Base-by-base conservation (phyloP, 2,888 invertebrate genomes). In the Apocheima hispidaria region DNA sequence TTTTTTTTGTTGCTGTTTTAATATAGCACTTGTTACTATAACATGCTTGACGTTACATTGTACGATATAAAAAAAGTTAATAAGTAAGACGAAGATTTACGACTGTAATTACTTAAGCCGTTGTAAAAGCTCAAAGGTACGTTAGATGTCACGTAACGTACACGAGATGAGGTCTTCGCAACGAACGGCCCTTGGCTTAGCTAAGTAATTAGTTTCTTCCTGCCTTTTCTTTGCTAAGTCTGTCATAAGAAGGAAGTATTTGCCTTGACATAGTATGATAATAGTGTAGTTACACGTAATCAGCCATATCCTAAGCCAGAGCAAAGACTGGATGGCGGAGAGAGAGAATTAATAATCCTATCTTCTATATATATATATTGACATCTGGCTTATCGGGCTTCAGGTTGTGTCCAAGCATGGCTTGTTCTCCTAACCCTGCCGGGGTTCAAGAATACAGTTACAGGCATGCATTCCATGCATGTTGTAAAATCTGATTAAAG, bases 191-290 rank as follows among this genome's bases (percentile, higher is more conserved):
- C 23, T 50, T 38, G 58, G 35, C 51, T 51, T 46, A 44, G 43
- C 44, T 40, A 59, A 59, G 46, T 59, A 52, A 59, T 59, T 59
- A 59, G 40, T 59, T 53, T 59, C 57, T 51, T 44, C 51, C 58
- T 52, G 46, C 12, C 30, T 40, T 52, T 58, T 58, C 50, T 58
- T 58, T 20, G 28, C 44, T 36, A 51, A 51, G 30, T 14, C 51
- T 23, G 41, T 58, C 53, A 18, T 49, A 58, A 38, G 38, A 52
- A 44, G 38, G 38, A 59, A 52, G 46, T 46, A 9, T 33, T 48
- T 33, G 23, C 51, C 44, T 51, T 51, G 58, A 38, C 36, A 40
- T 52, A 44, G 35, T 38, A 16, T 26, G 9, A 3, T n/a, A n/a
- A 41, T 4, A n/a, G 5, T n/a, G 16, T 20, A 44, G 33, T 44